Base-by-base conservation (phyloP, 1,140 invertebrate species). In the Saccostrea echinata region DNA sequence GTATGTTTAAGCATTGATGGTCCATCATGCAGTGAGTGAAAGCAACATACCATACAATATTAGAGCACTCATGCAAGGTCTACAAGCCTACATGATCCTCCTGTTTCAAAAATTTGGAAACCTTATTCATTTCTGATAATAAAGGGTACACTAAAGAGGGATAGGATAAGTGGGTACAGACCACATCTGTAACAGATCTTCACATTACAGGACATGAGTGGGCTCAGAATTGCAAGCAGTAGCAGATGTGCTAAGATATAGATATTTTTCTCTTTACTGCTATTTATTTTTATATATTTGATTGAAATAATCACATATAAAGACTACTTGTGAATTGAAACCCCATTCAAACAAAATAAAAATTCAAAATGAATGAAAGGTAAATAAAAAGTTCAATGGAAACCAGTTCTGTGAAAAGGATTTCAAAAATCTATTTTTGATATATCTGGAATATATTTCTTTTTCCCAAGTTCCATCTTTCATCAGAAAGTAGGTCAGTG, bases 1-100 rank as follows among this genome's bases (percentile, higher is more conserved):
- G 68, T 30, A 33, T 76, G 68, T 76, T 27, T 0, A 76, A 76
- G 27, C 68, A 76, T 76, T 76, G 68, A 76, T 76, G 68, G 68
- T 8, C 68, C 68, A 76, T 76, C 68, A 76, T 76, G 68, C 68
- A 76, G 12, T 27, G 68, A 27, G 6, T 18, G 30, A 16, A 33
- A 33, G 30, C 16, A 12, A 76, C 27, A 30, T 76, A 76, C 24
- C 24, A 76, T 30, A 33, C 24, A 76, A 76, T 76, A 61, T 76
- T 16, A 16, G 68, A 33, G 27, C 68, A 76, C 68, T 76, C 68
- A 27, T 12, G 68, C 68, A 16, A 76, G 27, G 24, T 12, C 30
- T 12, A 30, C 27, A 30, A 16, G 30, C 27, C 43, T 9, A 43
- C 43, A 43, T 43, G 43, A 30, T 33, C 68, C 68, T 76, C 24